Evolutionary conservation across 2,113 vertebrate species (phyloP).

Genomic region (Arenaria interpres): DNA sequence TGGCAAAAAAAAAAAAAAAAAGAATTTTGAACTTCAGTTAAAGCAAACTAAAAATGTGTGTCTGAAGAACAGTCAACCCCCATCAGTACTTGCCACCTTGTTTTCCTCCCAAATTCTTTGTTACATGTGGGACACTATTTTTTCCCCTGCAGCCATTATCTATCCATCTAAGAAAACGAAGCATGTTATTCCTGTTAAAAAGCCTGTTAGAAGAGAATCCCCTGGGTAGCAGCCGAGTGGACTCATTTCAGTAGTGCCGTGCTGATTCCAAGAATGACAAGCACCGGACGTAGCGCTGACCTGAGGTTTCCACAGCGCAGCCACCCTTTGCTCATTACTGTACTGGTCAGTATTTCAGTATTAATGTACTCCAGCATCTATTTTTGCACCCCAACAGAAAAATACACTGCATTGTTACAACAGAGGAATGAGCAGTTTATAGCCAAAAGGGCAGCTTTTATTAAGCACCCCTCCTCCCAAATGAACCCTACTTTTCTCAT

Average conservation of each 20-base stretch:
- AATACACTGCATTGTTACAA: neutral
- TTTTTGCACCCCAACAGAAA: neutral
- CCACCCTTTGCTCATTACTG: neutral
- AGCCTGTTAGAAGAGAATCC: neutral
- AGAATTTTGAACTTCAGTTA: neutral
- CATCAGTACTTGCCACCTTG: neutral
- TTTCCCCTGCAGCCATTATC: neutral
- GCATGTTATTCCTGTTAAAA: neutral
- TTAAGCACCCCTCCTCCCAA: neutral
- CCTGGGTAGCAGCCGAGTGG: accelerated
- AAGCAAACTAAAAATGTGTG: neutral
- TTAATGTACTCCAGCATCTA: neutral
- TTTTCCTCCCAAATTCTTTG: neutral
- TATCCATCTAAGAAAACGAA: neutral
- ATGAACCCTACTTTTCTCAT: neutral
- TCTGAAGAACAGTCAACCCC: neutral
- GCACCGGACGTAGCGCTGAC: accelerated
- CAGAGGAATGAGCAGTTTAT: neutral
- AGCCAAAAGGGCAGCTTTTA: neutral
- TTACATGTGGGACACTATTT: neutral
- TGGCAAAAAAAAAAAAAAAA: neutral
- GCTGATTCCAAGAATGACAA: neutral
- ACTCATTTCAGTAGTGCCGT: neutral
- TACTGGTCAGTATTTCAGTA: neutral
- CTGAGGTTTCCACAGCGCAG: neutral